Base-by-base conservation (phyloP, 2,113 vertebrate species). In the Corvus moneduloides region DNA sequence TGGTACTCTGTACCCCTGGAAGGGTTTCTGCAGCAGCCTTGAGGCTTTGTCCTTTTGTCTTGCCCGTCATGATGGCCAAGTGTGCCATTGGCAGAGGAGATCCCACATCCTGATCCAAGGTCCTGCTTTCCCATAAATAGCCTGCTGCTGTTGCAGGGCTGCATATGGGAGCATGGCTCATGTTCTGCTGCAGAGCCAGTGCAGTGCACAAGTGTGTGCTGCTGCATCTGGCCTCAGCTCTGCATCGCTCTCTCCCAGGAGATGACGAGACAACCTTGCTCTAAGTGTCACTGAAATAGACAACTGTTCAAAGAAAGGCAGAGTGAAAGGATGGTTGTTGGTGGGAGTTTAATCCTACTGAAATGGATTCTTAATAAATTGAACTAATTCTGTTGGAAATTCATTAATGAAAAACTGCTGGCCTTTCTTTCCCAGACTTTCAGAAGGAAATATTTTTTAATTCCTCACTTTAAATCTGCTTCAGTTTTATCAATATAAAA, bases 401-500 rank as follows among this genome's bases (percentile, higher is more conserved):
- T 41, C 17, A 24, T 76, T 80, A 76, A 74, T 59, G 55, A 93
- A 86, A 90, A 86, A 51, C 54, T 66, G 13, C 37, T 78, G 79
- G 89, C 52, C 51, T 30, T 1, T 8, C 33, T 83, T 83, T 49
- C 49, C 16, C 28, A 55, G 20, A 13, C 11, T 83, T 87, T 62
- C 10, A 64, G 37, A 91, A 82, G 52, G 71, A 91, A 94, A 43
- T 46, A 39, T n/a, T 87, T 95, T 80, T 82, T 17, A 86, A 39
- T 67, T 84, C 11, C 32, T 78, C 3, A 3, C 72, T 95, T 92
- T 39, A 77, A 66, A 73, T 41, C 39, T 77, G 14, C 22, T 91
- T 87, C 26, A 14, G 5, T 78, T 87, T 78, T 81, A 67, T 20
- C 30, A 39, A 52, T 39, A 55, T 11, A 56, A 71, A 89, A 86